These are phyloP conservation scores for Trematomus loennbergii DNA, from an alignment of 2,113 vertebrate genomes.

Conservation along the genomic window DNA sequence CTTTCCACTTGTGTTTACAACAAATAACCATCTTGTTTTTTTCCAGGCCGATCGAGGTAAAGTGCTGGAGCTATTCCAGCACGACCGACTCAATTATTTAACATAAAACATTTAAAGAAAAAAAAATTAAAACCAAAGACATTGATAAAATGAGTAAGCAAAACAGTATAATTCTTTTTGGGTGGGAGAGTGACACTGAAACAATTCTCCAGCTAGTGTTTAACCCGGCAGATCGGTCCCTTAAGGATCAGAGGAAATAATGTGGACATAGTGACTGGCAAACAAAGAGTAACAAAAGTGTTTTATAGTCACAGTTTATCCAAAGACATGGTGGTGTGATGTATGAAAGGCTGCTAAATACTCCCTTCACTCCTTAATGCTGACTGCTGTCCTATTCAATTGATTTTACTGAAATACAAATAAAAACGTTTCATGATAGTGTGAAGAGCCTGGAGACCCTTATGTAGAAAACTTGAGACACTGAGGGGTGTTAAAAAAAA, in stretches of 20 bases:
- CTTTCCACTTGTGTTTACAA: not conserved
- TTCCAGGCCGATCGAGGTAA: slow-evolving; percentile 16
- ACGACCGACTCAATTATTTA: slow-evolving; percentile 20
- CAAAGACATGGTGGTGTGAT: slow-evolving; percentile 1
- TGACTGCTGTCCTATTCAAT: not conserved
- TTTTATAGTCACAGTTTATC: not conserved
- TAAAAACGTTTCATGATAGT: not conserved
- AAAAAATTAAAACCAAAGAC: not conserved
- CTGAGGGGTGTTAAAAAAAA: not conserved
- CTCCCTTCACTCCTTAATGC: not conserved
- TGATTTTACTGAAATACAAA: not conserved
- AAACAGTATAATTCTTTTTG: not conserved
- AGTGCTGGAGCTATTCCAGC: slow-evolving; percentile 19
- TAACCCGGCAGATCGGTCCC: slow-evolving; percentile 29
- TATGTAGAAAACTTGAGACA: not conserved
- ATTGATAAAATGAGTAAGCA: not conserved
- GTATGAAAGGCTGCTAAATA: slow-evolving; percentile 27
- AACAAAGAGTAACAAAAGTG: slow-evolving; percentile 3
- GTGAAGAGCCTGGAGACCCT: not conserved
- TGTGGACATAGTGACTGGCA: slow-evolving; percentile 4
- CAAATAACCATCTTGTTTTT: not conserved
- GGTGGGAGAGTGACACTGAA: slow-evolving; percentile 4
- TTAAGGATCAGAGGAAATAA: slow-evolving; percentile 1
- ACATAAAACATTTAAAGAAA: slow-evolving; percentile 18
- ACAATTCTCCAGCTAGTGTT: slow-evolving; percentile 12